These are phyloP conservation scores for Ophioninae sp. DNA, from an alignment of 2,888 invertebrate genomes.

Conservation along the genomic window DNA sequence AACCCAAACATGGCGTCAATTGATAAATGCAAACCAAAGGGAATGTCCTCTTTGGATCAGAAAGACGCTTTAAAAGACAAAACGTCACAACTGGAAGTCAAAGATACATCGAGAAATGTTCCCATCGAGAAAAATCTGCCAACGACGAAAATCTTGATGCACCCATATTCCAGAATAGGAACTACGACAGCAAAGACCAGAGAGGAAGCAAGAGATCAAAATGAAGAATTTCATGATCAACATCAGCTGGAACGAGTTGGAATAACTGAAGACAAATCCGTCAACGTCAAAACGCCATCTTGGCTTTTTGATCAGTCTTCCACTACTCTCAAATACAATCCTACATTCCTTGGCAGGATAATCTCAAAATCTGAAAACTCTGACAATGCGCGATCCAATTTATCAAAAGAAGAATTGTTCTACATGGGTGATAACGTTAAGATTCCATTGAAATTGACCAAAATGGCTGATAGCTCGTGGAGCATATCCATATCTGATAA, in stretches of 20 bases:
- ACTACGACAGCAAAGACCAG: not conserved
- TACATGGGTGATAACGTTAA: conserved; percentile 75
- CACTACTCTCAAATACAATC: conserved; percentile 23
- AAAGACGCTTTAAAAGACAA: not conserved
- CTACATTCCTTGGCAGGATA: conserved; percentile 60
- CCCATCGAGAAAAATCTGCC: not conserved
- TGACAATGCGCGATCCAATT: conserved; percentile 29
- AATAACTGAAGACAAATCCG: not conserved
- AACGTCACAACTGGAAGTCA: not conserved
- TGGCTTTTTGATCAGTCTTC: not conserved
- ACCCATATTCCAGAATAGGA: not conserved
- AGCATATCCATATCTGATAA: conserved; percentile 72
- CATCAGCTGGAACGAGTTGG: not conserved
- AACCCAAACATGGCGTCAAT: not conserved
- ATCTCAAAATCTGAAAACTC: conserved; percentile 21
- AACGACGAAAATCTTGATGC: not conserved
- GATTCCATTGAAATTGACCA: conserved; percentile 73
- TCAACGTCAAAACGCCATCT: conserved; percentile 22
- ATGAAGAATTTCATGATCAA: no score
- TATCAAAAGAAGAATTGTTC: conserved; percentile 68
- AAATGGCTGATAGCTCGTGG: conserved; percentile 73
- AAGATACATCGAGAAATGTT: not conserved
- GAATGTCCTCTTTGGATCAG: not conserved
- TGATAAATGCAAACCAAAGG: not conserved
- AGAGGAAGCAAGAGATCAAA: conserved; percentile 3